Base-by-base conservation (phyloP, 1,140 invertebrate species). In the Propsilocerus akamusi region DNA sequence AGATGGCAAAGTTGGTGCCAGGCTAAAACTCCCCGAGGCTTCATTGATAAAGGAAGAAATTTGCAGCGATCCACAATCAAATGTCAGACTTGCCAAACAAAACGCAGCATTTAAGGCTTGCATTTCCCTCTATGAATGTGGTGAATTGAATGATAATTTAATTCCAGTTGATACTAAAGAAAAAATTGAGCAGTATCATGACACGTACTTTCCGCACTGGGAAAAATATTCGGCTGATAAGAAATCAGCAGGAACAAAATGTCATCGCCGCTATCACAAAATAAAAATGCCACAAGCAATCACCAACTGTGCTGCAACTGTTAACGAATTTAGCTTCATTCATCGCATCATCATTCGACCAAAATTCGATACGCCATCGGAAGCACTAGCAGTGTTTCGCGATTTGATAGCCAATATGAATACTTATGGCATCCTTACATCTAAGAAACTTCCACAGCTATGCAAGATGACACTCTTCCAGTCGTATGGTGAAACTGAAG, bases 391-490 rank as follows among this genome's bases (percentile, higher is more conserved):
- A 47, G 65, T 66, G 10, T 41, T 41, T 17, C 14, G 8, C 37
- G 53, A 66, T 2, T 56, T 65, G 4, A 23, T 72, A 2, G 47
- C 53, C 50, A 50, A 58, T 6, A 12, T 34, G 12, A 7, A 58
- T 3, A 68, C 71, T 17, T 83, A 66, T 59, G 80, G 71, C 0
- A 64, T 85, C 17, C 53, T 83, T 4, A 73, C 79, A 0, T 54
- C 66, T 2, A 72, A 76, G 6, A 58, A 57, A 11, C 59, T 83
- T 47, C 75, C 77, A 2, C 55, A 63, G 14, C 52, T 81, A 32
- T 75, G 74, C 46, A 62, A 71, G 41, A 97, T 97, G 72, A 86
- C 92, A 0, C 73, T 95, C 48, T 97, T 83, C 60, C 78, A 89
- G 46, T 74, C 81, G 17, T 77, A 82, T 17, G 93, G 93, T 0